Evolutionary conservation across 1,140 invertebrate species (phyloP).

Genomic region (Drosophila persimilis): DNA sequence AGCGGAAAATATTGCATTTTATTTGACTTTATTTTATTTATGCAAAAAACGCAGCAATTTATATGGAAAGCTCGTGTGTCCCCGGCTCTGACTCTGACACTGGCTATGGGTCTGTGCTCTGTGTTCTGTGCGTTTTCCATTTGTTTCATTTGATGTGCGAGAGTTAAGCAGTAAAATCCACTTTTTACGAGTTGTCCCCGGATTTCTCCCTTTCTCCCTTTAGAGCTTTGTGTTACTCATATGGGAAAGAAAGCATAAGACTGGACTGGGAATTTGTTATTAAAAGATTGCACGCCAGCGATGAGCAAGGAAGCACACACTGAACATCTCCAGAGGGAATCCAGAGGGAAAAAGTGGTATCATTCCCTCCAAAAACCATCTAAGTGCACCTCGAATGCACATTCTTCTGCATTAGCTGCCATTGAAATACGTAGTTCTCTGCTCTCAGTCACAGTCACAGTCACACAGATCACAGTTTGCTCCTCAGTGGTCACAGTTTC

Average conservation of each 20-base stretch:
- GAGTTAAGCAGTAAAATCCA: conserved; percentile 79
- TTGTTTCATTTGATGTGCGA: conserved; percentile 71
- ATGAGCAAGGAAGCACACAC: conserved; percentile 2
- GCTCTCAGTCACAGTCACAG: neutral
- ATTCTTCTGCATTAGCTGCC: too few species aligned
- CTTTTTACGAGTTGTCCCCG: conserved; percentile 69
- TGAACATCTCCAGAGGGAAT: neutral
- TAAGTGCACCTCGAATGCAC: too few species aligned
- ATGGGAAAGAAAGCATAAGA: conserved; percentile 12
- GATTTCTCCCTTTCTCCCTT: conserved; percentile 9
- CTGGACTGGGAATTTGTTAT: conserved; percentile 55
- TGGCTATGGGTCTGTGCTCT: conserved; percentile 6
- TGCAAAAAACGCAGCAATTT: conserved; percentile 50
- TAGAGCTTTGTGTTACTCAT: conserved; percentile 44
- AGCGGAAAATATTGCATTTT: conserved; percentile 79
- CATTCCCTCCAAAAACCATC: too few species aligned
- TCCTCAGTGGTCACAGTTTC: neutral
- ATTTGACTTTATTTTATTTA: conserved; percentile 66
- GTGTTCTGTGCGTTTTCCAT: conserved; percentile 57
- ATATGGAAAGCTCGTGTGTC: conserved; percentile 41
- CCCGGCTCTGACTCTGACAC: neutral
- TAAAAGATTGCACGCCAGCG: conserved; percentile 51
- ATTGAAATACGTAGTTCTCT: too few species aligned
- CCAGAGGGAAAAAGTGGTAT: too few species aligned
- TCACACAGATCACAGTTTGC: too few species aligned